phyloP scores from a whole-genome alignment of 1,140 invertebrate species.

The Megathymus violae region DNA sequence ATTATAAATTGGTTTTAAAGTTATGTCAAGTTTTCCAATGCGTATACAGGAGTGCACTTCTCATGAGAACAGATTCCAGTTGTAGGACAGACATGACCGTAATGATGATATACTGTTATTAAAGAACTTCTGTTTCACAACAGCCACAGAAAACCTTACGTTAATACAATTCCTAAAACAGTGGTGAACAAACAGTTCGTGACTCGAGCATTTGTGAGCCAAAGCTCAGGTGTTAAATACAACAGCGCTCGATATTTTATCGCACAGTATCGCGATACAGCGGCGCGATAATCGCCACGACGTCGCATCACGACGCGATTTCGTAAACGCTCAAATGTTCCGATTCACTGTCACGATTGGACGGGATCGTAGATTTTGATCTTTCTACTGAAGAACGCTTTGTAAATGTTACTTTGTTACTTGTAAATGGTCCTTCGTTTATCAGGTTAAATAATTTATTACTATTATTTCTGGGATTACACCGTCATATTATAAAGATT shows the following conservation, averaged over 20 bases:
- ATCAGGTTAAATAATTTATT: neutral
- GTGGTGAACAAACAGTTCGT: conserved; percentile 23
- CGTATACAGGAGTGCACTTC: too few relatives aligned
- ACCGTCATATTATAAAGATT: too few relatives aligned
- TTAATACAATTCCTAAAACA: neutral
- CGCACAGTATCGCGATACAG: conserved; percentile 18
- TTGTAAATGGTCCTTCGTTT: neutral
- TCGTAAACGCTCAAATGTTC: conserved; percentile 47
- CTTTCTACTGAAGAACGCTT: conserved; percentile 13
- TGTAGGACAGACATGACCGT: too few relatives aligned
- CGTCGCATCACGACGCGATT: conserved; percentile 47
- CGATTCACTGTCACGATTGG: conserved; percentile 61
- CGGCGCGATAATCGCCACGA: conserved; percentile 45
- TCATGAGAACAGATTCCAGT: too few relatives aligned
- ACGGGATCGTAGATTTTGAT: conserved; percentile 24
- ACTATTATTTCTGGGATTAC: too few relatives aligned
- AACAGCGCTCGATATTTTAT: conserved; percentile 32
- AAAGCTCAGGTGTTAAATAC: conserved; percentile 31
- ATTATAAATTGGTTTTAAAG: too few relatives aligned
- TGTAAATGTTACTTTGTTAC: conserved; percentile 13
- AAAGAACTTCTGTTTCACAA: too few relatives aligned
- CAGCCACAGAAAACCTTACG: too few relatives aligned
- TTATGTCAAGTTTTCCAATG: too few relatives aligned
- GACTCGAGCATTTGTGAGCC: conserved; percentile 11
- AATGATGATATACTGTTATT: too few relatives aligned